phyloP scores from a whole-genome alignment of 2,113 vertebrate species.

The Stictonetta naevosa region DNA sequence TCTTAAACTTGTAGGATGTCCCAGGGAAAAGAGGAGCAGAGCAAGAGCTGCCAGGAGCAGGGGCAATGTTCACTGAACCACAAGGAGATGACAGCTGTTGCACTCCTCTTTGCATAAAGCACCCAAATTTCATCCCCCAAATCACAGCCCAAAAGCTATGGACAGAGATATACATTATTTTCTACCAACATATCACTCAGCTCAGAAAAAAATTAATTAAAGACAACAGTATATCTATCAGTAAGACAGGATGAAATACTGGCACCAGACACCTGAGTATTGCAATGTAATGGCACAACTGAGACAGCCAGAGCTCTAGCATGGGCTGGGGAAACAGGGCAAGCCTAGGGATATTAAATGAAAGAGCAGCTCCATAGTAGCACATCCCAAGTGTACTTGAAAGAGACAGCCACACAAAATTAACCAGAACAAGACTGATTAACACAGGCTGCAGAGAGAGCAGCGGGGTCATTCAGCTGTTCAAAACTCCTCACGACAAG shows the following conservation, averaged over 20 bases:
- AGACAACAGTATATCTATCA: background rate
- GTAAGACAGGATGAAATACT: background rate
- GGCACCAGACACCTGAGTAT: background rate
- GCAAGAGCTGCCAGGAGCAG: background rate
- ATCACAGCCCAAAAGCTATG: background rate
- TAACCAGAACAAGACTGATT: conserved; percentile 29
- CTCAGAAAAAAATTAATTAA: conserved; percentile 16
- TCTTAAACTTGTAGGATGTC: background rate
- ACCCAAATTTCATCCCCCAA: background rate
- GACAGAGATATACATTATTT: background rate
- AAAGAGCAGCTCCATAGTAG: background rate
- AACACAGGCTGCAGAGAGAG: background rate
- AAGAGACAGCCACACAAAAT: conserved; percentile 14
- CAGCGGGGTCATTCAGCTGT: background rate
- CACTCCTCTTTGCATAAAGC: background rate
- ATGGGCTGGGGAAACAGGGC: background rate
- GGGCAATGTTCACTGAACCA: background rate
- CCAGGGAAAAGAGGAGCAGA: background rate
- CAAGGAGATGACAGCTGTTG: background rate
- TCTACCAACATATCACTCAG: background rate
- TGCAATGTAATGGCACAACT: background rate
- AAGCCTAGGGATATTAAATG: background rate
- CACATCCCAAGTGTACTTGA: background rate
- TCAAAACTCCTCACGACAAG: background rate
- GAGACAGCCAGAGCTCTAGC: background rate